Evolutionary conservation across 1,140 invertebrate species (phyloP), one percentile per base, ranked within the genome.

Genomic region (Scaptomyza montana): DNA sequence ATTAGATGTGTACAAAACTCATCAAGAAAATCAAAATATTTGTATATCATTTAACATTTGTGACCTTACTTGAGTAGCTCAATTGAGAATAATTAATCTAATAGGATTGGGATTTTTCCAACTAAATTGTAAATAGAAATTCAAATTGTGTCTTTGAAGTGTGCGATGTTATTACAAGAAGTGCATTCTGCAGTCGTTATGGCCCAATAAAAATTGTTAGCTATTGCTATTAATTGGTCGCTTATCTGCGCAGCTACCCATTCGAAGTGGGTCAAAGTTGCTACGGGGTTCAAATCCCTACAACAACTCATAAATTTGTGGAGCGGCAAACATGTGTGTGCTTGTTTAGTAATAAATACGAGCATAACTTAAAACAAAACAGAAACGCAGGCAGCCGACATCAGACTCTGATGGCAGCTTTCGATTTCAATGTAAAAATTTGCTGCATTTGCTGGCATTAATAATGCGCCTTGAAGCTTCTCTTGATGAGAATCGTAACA

Each of bases 201-300:
- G 50, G 12, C 12, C 19, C 13, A 16, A 54, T 57, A 6, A 28
- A 55, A 28, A 54, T 51, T n/a, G 33, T 33, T 8, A 56, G 12
- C 68, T 57, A 49, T 41, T 54, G 33, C 56, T 12, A 55, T 67
- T 68, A 73, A 73, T 73, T 73, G 63, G 10, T 41, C 28, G 57
- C 75, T 77, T 77, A 77, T 77, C 74, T 65, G 43, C 10, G 21
- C 57, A 49, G 70, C 51, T 57, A 54, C 28, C 45, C 36, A 51
- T 36, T 46, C 49, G 56, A 75, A 78, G 47, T 78, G 72, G 75
- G 75, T 78, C 75, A 78, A 71, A 70, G 72, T 70, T 74, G 49
- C 45, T n/a, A 19, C 43, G 66, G 61, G 72, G 61, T 70, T 75
- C 66, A 63, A 71, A 70, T 66, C 62, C 69, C 68, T 55, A 21